Base-by-base conservation (phyloP, 2,797 vertebrate genomes). In the Rhinogobio ventralis region DNA sequence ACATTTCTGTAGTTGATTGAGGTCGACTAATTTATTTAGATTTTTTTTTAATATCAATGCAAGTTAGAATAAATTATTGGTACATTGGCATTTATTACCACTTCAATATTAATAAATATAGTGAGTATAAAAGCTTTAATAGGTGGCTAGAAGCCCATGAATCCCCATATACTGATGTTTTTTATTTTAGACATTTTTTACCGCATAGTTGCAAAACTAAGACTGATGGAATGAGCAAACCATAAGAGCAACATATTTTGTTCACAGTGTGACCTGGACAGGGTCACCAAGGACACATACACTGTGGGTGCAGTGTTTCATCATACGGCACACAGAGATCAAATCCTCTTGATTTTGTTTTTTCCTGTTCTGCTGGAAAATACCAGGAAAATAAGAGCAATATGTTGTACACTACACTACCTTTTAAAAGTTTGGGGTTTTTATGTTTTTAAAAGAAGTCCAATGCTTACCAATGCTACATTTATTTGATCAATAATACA, bases 251-350 rank as follows among this genome's bases (percentile, higher is more conserved):
- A 72, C 80, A 72, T 33, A 73, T 81, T 60, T 79, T 69, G 49
- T 85, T 89, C 66, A 20, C 30, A 28, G 57, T 57, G 55, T 81
- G 80, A 85, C 81, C 77, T 82, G 82, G 14, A 45, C 45, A 60
- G 72, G 49, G 67, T 68, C 73, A 49, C 66, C 71, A 73, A 79
- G 75, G 74, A 83, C 75, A 74, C 30, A 51, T 14, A n/a, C 81
- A 55, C 73, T n/a, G 49, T 60, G 45, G 25, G 53, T 79, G 68
- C 72, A 28, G 33, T 36, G 60, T 69, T 84, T 84, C 73, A 82
- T 86, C 82, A 85, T 69, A 82, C 60, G 45, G 53, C 79, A 69
- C 72, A 69, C 51, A 71, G 68, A 66, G 72, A 86, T 82, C 76
- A 67, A 82, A 66, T 69, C 33, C 60, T 46, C 13, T 46, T 64